These are phyloP conservation scores for Channa maculata DNA, from an alignment of 2,113 vertebrate species.

Conservation along the genomic window DNA sequence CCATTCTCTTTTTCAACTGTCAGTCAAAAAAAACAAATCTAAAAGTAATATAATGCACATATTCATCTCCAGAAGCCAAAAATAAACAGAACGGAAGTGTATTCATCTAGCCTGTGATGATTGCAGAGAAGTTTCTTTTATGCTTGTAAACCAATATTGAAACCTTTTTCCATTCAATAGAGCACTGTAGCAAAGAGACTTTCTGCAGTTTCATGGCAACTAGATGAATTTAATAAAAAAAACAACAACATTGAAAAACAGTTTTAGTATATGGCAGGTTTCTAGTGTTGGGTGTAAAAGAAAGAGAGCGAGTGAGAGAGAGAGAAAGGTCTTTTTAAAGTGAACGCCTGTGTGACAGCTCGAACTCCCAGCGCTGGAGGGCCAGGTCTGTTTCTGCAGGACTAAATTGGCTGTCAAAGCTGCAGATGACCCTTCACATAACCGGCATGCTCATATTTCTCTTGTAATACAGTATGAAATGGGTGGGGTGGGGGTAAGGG, in stretches of 20 bases:
- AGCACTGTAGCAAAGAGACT: not conserved
- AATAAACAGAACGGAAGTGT: too few relatives aligned
- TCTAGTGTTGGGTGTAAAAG: conserved; percentile 9
- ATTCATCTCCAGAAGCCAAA: too few relatives aligned
- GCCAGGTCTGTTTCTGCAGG: conserved; percentile 61
- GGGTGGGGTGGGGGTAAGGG: not conserved
- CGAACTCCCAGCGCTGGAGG: conserved; percentile 34
- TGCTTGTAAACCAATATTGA: conserved; percentile 19
- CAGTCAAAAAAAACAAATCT: too few relatives aligned
- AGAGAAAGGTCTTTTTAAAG: conserved; percentile 37
- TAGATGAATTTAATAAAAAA: not conserved
- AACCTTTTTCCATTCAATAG: not conserved
- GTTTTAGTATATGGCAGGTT: too few relatives aligned
- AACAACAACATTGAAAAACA: not conserved
- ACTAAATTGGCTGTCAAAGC: conserved; percentile 75
- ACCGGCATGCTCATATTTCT: conserved; percentile 64
- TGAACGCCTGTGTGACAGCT: conserved; percentile 56
- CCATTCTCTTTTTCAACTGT: too few relatives aligned
- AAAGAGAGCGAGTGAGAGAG: not conserved
- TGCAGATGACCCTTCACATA: conserved; percentile 53
- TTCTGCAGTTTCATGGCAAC: not conserved
- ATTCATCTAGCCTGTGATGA: not conserved
- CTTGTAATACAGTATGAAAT: conserved; percentile 56
- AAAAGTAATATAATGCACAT: too few relatives aligned
- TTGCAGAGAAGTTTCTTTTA: not conserved